These are phyloP conservation scores for Zootermopsis nevadensis DNA, from an alignment of 2,888 invertebrate species.

Conservation along the genomic window DNA sequence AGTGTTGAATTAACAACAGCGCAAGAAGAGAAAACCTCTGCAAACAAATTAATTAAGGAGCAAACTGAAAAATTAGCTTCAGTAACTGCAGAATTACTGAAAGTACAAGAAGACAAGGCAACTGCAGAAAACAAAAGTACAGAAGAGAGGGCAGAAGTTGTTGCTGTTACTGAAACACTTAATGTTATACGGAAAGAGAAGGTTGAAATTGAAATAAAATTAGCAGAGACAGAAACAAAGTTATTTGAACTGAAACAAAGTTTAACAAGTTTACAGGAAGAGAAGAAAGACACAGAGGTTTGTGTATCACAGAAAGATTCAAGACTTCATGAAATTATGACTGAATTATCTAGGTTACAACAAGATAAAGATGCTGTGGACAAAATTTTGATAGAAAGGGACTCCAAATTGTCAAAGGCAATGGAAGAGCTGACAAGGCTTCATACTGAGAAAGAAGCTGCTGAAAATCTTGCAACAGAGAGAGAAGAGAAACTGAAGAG, in stretches of 20 bases:
- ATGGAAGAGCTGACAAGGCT: conserved; percentile 43
- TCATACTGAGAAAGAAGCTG: conserved; percentile 38
- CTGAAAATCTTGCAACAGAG: conserved; percentile 51
- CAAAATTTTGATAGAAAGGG: conserved; percentile 36
- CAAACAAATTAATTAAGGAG: conserved; percentile 54
- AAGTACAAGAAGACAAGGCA: conserved; percentile 61
- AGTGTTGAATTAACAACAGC: conserved; percentile 63
- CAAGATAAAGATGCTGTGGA: conserved; percentile 41
- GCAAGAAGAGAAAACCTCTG: conserved; percentile 57
- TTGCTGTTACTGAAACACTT: conserved; percentile 59
- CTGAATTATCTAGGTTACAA: conserved; percentile 47
- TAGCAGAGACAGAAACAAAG: conserved; percentile 62
- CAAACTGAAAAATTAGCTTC: conserved; percentile 56
- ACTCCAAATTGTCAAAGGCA: conserved; percentile 34
- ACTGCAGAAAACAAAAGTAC: conserved; percentile 37
- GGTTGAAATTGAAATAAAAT: conserved; percentile 63
- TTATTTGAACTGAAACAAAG: conserved; percentile 60
- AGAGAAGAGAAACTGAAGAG: conserved; percentile 49
- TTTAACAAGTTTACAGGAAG: conserved; percentile 64
- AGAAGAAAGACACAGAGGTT: conserved; percentile 63
- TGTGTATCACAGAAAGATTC: conserved; percentile 63
- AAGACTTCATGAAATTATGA: conserved; percentile 59
- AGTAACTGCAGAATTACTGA: conserved; percentile 56
- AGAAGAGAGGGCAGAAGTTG: conserved; percentile 31
- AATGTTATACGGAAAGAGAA: conserved; percentile 63